phyloP scores from a whole-genome alignment of 2,888 invertebrate genomes.

The Hypomecis atomaria region DNA sequence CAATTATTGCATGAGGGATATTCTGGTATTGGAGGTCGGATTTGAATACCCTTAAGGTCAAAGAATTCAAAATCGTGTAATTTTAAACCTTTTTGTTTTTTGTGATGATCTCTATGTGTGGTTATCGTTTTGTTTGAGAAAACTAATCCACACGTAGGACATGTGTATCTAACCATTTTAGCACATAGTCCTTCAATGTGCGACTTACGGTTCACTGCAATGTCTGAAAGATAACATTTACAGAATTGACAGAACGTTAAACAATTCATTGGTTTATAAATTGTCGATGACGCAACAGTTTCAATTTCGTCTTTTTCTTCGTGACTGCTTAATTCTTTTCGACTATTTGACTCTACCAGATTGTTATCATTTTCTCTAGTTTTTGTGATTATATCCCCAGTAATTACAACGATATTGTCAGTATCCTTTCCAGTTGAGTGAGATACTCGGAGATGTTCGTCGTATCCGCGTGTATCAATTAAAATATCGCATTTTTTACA shows the following conservation, averaged over 20 bases:
- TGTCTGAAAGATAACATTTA: slow-evolving; percentile 56
- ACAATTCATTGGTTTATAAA: slow-evolving; percentile 35
- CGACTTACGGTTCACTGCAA: slow-evolving; percentile 41
- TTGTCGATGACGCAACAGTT: slow-evolving; percentile 14
- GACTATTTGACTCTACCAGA: not conserved
- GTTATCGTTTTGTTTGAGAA: slow-evolving; percentile 51
- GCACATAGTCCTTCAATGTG: slow-evolving; percentile 55
- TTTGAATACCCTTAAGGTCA: slow-evolving; percentile 56
- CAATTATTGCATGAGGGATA: slow-evolving; percentile 64
- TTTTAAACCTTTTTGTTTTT: slow-evolving; percentile 48
- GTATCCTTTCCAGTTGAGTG: slow-evolving; percentile 45
- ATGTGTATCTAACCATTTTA: slow-evolving; percentile 51
- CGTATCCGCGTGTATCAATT: slow-evolving; percentile 47
- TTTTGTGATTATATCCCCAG: slow-evolving; percentile 42
- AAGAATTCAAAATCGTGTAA: slow-evolving; percentile 64
- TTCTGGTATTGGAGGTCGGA: slow-evolving; percentile 62
- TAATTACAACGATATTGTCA: slow-evolving; percentile 51
- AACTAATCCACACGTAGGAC: slow-evolving; percentile 64
- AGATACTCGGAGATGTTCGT: slow-evolving; percentile 46
- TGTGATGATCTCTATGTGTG: slow-evolving; percentile 58
- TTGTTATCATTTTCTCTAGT: not conserved
- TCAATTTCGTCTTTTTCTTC: slow-evolving; percentile 1
- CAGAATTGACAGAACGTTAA: slow-evolving; percentile 61
- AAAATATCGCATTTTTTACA: slow-evolving; percentile 66
- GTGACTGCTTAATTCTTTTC: not conserved